Evolutionary conservation across 2,888 invertebrate genomes (phyloP).

Genomic region (Eremobia ochroleuca): DNA sequence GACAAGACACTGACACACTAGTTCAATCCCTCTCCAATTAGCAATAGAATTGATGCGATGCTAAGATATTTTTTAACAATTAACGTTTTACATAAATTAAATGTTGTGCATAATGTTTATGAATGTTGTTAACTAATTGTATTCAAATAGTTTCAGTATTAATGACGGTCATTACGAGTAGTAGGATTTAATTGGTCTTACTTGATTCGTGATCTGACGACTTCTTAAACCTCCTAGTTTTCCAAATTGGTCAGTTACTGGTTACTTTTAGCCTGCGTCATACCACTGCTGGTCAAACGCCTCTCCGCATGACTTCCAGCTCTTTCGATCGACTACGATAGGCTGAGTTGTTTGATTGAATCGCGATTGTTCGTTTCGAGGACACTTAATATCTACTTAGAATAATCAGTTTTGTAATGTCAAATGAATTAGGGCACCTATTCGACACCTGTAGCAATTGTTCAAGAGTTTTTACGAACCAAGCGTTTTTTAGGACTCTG

Average conservation of each 20-base stretch:
- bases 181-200: conserved; percentile 15
- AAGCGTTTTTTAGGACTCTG: too few species aligned
- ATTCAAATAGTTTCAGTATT: conserved; percentile 41
- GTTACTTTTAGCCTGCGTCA: background rate
- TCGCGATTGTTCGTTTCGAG: too few species aligned
- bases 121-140: conserved; percentile 15
- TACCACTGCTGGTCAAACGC: too few species aligned
- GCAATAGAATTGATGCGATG: conserved; percentile 25
- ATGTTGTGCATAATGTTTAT: conserved; percentile 28
- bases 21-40: conserved; percentile 40
- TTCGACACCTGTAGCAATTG: background rate
- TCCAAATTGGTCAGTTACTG: background rate
- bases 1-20: conserved; percentile 43
- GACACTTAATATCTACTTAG: too few species aligned
- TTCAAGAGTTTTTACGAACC: background rate
- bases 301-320: too few species aligned
- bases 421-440: background rate
- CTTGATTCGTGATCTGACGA: conserved; percentile 13
- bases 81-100: conserved; percentile 24
- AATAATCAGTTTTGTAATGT: too few species aligned
- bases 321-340: too few species aligned
- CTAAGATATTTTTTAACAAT: conserved; percentile 33
- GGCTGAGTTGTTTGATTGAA: too few species aligned
- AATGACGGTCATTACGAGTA: conserved; percentile 6
- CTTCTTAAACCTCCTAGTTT: background rate